Conservation (phyloP, 1,140 invertebrate genomes). For the Trachymyrmex septentrionalis region DNA sequence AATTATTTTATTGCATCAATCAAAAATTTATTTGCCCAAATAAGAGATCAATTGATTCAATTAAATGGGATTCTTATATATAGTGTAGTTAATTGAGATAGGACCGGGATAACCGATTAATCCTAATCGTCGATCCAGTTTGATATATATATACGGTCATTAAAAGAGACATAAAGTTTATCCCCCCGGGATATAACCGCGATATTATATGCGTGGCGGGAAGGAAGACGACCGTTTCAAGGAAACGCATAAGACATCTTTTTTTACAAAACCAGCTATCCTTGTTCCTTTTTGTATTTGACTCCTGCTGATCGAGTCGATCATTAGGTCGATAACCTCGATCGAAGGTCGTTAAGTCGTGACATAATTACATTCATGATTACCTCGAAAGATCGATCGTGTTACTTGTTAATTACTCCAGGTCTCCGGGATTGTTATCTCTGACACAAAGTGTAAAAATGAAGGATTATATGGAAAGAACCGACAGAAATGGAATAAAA, state of each 20-base stretch:
- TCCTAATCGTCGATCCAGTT: no score
- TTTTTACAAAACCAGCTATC: conserved; percentile 38
- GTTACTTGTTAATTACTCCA: neutral
- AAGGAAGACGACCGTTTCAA: conserved; percentile 9
- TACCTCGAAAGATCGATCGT: neutral
- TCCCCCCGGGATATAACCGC: neutral
- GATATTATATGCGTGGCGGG: neutral
- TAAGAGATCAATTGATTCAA: no score
- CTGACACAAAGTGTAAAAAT: neutral
- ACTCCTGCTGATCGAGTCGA: conserved; percentile 21
- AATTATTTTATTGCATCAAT: no score
- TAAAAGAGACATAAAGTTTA: conserved; percentile 17
- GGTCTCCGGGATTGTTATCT: neutral
- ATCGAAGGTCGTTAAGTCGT: conserved; percentile 19
- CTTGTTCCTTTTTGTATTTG: neutral
- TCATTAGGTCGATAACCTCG: neutral
- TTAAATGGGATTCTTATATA: no score
- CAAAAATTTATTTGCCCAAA: no score
- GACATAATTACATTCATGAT: conserved; percentile 3
- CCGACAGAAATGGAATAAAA: neutral
- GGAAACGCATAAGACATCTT: neutral
- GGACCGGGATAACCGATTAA: no score
- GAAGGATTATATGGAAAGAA: neutral
- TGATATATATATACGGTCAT: no score
- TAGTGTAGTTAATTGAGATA: no score